Percentiles rank a stretch among this genome's conserved stretches.
Evolutionary conservation across 2,113 vertebrate species (phyloP).

Genomic region (Microcebus tavaratra): DNA sequence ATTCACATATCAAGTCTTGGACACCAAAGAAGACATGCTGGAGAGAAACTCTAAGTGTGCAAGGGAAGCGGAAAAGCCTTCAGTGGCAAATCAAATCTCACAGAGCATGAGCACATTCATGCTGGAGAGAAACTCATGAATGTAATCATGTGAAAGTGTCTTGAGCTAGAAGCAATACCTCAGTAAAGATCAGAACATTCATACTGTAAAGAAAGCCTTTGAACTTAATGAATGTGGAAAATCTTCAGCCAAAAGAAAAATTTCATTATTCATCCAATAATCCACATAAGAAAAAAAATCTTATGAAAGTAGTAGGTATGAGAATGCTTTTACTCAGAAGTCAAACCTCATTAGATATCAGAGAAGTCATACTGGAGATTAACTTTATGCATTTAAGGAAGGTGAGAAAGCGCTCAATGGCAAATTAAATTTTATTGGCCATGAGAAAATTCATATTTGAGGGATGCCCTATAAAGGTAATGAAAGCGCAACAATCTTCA

Average conservation of each 20-base stretch:
- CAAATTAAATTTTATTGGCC: background rate
- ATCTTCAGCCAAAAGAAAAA: background rate
- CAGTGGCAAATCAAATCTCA: background rate
- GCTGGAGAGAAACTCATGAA: background rate
- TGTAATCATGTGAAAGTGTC: background rate
- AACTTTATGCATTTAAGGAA: background rate
- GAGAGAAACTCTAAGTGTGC: background rate
- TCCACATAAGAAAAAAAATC: background rate
- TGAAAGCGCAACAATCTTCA: background rate
- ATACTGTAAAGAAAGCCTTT: background rate
- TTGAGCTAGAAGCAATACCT: background rate
- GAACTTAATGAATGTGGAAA: background rate
- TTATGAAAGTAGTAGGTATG: background rate
- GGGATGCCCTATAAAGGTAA: background rate
- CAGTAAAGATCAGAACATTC: background rate
- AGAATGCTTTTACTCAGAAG: background rate
- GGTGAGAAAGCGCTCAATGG: background rate
- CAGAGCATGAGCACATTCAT: background rate
- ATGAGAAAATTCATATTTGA: conserved; percentile 10
- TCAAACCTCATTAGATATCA: background rate
- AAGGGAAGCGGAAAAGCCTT: background rate
- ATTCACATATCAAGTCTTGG: background rate
- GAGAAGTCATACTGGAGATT: background rate
- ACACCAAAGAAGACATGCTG: background rate
- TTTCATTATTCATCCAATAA: background rate